A percentile compares a stretch with the other conserved stretches of the same genome.
These are phyloP conservation scores for Aleiodes alternator DNA, from an alignment of 2,888 invertebrate genomes.

Conservation along the genomic window DNA sequence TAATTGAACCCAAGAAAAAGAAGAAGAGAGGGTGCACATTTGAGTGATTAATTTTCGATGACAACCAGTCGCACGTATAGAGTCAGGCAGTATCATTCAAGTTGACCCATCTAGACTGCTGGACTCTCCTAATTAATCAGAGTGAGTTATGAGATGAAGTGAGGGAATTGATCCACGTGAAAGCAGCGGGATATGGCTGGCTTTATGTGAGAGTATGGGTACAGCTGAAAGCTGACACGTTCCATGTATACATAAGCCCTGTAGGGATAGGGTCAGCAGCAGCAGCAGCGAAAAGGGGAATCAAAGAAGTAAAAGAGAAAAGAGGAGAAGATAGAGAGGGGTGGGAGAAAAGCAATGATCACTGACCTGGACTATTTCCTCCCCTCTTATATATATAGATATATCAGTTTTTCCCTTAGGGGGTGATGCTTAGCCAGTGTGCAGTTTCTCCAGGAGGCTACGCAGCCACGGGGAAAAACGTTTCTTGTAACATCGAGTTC, in stretches of 20 bases:
- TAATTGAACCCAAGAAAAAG: neutral
- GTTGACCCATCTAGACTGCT: conserved; percentile 49
- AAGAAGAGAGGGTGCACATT: neutral
- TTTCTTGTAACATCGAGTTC: conserved; percentile 48
- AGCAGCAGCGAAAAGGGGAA: conserved; percentile 12
- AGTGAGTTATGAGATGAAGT: conserved; percentile 56
- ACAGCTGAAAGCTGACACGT: conserved; percentile 49
- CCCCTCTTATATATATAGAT: conserved; percentile 12
- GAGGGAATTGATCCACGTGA: conserved; percentile 52
- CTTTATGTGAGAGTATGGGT: conserved; percentile 41
- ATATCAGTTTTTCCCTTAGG: conserved; percentile 13
- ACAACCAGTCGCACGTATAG: conserved; percentile 38
- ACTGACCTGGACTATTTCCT: conserved; percentile 51
- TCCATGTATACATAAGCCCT: neutral
- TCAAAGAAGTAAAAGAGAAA: neutral
- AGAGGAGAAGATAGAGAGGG: conserved; percentile 38
- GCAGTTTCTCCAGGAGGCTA: conserved; percentile 29
- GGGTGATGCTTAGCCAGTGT: conserved; percentile 29
- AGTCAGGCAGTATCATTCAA: conserved; percentile 12
- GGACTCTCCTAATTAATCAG: conserved; percentile 56
- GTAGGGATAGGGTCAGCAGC: conserved; percentile 30
- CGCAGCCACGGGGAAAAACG: conserved; percentile 44
- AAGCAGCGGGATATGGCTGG: conserved; percentile 31
- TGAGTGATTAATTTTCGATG: conserved; percentile 29
- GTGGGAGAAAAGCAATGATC: conserved; percentile 48